These are phyloP conservation scores for Gallinago stenura DNA, from an alignment of 2,797 vertebrate species.

Conservation along the genomic window DNA sequence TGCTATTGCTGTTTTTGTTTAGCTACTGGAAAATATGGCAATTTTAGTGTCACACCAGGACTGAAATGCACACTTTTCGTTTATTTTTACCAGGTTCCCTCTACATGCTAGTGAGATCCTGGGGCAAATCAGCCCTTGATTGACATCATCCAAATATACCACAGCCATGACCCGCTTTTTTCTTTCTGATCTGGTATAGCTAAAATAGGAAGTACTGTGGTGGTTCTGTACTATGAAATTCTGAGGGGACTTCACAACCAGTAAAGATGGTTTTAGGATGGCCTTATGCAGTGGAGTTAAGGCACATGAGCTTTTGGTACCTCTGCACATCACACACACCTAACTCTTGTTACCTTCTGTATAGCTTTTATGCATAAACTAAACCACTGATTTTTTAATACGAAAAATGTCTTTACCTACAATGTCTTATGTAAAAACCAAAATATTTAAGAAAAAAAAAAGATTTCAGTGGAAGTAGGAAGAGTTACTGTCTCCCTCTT, in stretches of 20 bases:
- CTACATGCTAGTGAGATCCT: neutral
- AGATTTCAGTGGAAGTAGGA: neutral
- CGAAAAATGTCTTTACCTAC: neutral
- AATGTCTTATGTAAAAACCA: neutral
- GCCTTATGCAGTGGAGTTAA: neutral
- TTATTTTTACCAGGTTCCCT: neutral
- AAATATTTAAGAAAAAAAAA: neutral
- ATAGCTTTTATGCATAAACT: neutral
- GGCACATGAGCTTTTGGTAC: neutral
- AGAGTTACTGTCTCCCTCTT: neutral
- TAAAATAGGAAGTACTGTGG: neutral
- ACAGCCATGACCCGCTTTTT: neutral
- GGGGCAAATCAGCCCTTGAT: neutral
- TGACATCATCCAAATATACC: neutral
- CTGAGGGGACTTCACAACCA: neutral
- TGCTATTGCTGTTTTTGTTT: neutral
- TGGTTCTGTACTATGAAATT: neutral
- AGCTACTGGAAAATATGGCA: neutral
- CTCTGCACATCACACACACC: neutral
- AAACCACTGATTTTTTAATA: neutral
- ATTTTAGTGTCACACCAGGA: neutral
- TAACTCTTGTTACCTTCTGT: neutral
- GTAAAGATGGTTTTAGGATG: neutral
- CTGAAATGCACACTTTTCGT: slow-evolving; percentile 36
- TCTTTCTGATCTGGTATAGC: neutral